Conservation (phyloP, 2,113 vertebrate species). For the Dipodomys merriami region DNA sequence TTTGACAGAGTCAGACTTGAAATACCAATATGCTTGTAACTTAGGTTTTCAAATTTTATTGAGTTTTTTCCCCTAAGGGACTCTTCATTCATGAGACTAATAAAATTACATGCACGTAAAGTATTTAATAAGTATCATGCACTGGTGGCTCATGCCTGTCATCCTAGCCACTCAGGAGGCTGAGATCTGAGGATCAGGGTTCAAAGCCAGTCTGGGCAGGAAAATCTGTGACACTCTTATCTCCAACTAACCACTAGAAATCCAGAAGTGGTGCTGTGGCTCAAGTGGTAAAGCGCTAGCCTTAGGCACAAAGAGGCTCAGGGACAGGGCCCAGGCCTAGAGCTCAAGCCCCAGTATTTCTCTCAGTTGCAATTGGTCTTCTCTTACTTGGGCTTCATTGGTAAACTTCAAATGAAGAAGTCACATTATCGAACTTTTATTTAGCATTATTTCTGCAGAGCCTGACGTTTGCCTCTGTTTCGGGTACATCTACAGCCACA, state of each 20-base stretch:
- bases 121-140: conserved; percentile 11
- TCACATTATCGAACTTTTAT: conserved; percentile 15
- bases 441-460: neutral
- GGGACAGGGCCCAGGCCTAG: no score
- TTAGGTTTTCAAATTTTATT: conserved; percentile 40
- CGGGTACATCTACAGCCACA: neutral
- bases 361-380: neutral
- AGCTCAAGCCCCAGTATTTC: neutral
- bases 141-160: no score
- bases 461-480: neutral
- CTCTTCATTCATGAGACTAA: neutral
- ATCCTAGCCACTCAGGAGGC: no score
- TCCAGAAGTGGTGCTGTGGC: no score
- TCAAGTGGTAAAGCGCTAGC: no score
- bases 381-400: conserved; percentile 3
- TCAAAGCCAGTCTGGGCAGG: no score
- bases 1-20: conserved; percentile 1
- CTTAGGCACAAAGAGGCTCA: no score
- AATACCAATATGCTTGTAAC: neutral
- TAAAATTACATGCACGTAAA: conserved; percentile 37
- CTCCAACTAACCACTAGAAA: no score
- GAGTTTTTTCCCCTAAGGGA: neutral
- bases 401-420: conserved; percentile 30
- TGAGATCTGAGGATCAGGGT: no score
- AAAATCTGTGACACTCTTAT: no score